These are phyloP conservation scores for Aquatica leii DNA, from an alignment of 2,888 invertebrate species.

Conservation along the genomic window DNA sequence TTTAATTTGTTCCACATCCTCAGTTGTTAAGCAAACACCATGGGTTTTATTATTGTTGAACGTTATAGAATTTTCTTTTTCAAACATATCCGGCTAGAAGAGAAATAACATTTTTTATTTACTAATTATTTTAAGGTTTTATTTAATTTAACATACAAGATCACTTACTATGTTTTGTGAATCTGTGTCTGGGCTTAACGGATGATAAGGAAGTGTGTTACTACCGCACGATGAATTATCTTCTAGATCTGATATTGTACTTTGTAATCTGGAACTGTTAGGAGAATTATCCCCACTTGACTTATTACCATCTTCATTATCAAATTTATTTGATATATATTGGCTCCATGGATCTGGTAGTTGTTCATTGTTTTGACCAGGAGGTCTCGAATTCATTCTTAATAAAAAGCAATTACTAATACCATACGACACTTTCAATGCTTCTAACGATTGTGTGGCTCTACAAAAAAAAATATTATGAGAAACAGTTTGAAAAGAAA, in stretches of 20 bases:
- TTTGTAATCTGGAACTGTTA: constrained; percentile 40
- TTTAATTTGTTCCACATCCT: constrained; percentile 86
- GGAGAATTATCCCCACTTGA: constrained; percentile 51
- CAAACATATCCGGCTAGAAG: constrained; percentile 21
- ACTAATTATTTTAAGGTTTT: not conserved
- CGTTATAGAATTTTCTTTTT: constrained; percentile 18
- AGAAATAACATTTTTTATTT: constrained; percentile 4
- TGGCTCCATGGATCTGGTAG: constrained; percentile 87
- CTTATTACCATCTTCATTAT: constrained; percentile 21
- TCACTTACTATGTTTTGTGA: constrained; percentile 48
- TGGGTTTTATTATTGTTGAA: constrained; percentile 56
- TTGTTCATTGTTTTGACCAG: constrained; percentile 63
- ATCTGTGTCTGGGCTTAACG: constrained; percentile 76
- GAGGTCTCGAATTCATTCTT: constrained; percentile 84
- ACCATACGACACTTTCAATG: constrained; percentile 88
- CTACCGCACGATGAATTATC: constrained; percentile 61
- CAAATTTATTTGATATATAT: constrained; percentile 69
- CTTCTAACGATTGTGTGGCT: constrained; percentile 83
- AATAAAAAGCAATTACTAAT: constrained; percentile 87
- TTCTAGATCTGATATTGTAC: constrained; percentile 60
- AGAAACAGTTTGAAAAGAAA: not conserved
- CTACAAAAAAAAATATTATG: constrained; percentile 62
- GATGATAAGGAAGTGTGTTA: constrained; percentile 66
- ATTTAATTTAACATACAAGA: too few species aligned
- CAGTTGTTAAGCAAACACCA: constrained; percentile 78